Percentiles rank a stretch among this genome's conserved stretches.
phyloP scores from a whole-genome alignment of 2,113 vertebrate species.

The Otolemur garnettii region DNA sequence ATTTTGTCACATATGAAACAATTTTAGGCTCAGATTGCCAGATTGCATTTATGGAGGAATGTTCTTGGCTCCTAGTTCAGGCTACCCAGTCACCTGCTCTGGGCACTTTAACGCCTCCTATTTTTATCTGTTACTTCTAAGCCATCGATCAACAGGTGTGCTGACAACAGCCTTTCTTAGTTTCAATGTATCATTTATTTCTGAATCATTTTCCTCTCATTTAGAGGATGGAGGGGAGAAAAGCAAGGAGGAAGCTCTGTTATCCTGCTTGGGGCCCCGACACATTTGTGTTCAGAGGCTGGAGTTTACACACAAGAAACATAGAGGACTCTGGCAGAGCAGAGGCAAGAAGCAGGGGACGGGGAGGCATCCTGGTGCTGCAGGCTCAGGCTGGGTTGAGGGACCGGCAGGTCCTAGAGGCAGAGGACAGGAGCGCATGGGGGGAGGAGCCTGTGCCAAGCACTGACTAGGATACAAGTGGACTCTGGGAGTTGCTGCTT shows the following conservation, averaged over 20 bases:
- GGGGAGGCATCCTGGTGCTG: neutral
- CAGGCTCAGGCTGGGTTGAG: too few species aligned
- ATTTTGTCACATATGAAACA: neutral
- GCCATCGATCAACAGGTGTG: neutral
- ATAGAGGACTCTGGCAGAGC: neutral
- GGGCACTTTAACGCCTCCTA: neutral
- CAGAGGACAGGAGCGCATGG: accelerated
- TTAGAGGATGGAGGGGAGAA: neutral
- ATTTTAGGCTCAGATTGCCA: neutral
- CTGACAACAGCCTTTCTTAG: neutral
- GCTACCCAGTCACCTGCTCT: neutral
- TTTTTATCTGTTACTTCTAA: neutral
- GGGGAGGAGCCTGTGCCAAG: neutral
- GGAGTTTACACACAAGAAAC: neutral
- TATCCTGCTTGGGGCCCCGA: neutral
- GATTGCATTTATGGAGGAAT: neutral
- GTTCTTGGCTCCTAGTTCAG: neutral
- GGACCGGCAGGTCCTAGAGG: neutral
- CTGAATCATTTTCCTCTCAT: neutral
- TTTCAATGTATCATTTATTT: neutral
- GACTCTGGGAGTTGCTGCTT: neutral
- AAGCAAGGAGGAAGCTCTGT: neutral
- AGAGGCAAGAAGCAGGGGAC: neutral
- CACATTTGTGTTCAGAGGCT: neutral
- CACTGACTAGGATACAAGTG: neutral